Evolutionary conservation across 2,113 vertebrate genomes (phyloP).

Genomic region (Xenopus laevis): DNA sequence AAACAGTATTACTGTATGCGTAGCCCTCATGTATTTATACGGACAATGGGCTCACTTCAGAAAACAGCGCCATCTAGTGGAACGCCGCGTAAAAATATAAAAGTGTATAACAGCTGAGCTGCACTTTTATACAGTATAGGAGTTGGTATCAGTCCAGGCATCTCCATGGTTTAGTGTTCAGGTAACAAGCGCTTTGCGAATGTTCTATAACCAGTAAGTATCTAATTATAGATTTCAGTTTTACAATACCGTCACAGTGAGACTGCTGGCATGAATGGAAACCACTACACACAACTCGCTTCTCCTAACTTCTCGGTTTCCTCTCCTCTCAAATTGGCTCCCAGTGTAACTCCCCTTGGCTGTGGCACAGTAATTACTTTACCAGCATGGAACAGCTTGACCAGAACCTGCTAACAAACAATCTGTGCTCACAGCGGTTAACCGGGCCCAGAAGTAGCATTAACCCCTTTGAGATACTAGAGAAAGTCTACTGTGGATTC

Average conservation of each 20-base stretch:
- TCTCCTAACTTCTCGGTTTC: not conserved
- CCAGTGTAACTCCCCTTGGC: not conserved
- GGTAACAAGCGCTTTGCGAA: not conserved
- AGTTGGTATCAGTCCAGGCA: not conserved
- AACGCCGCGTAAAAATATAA: not conserved
- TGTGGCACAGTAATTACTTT: not conserved
- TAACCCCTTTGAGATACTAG: not conserved
- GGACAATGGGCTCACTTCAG: not conserved
- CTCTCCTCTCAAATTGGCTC: not conserved
- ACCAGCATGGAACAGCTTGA: not conserved
- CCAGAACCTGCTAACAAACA: not conserved
- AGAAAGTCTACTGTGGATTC: no score
- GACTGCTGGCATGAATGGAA: not conserved
- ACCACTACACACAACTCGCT: not conserved
- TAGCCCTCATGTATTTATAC: no score
- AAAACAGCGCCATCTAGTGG: slow-evolving; percentile 1
- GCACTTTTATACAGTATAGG: not conserved
- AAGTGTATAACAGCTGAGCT: not conserved
- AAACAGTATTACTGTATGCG: no score
- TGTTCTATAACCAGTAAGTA: not conserved
- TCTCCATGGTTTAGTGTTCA: not conserved
- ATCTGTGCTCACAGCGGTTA: not conserved
- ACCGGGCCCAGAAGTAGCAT: not conserved
- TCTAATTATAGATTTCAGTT: not conserved
- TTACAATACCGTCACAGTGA: not conserved